Evolutionary conservation across 2,888 invertebrate species (phyloP).

Genomic region (Diploptera punctata): DNA sequence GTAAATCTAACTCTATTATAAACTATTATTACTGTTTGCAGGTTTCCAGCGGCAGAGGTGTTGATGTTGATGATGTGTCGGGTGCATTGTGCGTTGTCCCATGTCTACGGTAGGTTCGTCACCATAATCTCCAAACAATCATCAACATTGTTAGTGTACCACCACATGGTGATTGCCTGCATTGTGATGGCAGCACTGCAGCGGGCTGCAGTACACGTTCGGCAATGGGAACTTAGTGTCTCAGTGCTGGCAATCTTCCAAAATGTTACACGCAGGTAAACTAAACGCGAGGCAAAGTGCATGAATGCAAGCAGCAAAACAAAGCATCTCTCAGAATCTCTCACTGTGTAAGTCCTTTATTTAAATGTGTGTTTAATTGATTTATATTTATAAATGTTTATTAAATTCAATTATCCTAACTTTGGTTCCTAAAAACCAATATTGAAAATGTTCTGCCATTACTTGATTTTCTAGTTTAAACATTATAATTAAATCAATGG

Average conservation of each 20-base stretch:
- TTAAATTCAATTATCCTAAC: too few species aligned
- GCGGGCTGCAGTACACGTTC: constrained; percentile 39
- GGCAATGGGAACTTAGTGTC: constrained; percentile 35
- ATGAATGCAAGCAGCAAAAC: not conserved
- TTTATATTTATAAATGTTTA: too few species aligned
- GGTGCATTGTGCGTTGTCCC: constrained; percentile 8
- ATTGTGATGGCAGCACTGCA: constrained; percentile 25
- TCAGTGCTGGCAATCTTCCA: constrained; percentile 14
- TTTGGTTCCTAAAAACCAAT: too few species aligned
- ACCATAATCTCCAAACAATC: constrained; percentile 1
- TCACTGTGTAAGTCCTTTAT: too few species aligned
- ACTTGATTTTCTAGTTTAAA: too few species aligned
- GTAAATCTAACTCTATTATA: too few species aligned
- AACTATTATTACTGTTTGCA: too few species aligned
- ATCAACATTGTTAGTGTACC: constrained; percentile 19
- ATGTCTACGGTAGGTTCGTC: constrained; percentile 18
- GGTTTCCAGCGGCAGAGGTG: not conserved
- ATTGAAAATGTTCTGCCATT: too few species aligned
- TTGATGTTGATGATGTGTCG: not conserved
- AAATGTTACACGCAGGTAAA: not conserved
- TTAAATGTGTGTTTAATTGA: too few species aligned
- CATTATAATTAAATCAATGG: too few species aligned
- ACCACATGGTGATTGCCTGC: not conserved
- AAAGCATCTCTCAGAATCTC: not conserved
- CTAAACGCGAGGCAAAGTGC: not conserved